Conservation (phyloP, 2,797 vertebrate genomes). For the Austrolebias charrua region DNA sequence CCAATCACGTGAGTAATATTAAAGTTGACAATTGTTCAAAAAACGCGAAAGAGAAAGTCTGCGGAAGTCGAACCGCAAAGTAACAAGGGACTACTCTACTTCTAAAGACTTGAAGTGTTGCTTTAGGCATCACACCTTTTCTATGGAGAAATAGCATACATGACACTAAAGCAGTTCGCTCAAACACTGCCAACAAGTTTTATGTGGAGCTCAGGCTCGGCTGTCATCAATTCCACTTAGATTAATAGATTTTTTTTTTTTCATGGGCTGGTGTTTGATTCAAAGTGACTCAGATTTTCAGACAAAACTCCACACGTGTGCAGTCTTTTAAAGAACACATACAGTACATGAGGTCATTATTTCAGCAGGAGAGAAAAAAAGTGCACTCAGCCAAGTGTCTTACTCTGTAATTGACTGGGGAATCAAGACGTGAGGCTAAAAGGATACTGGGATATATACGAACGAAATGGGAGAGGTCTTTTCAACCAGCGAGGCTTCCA, state of each 20-base stretch:
- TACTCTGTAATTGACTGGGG: slow-evolving; percentile 39
- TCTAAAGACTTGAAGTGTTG: no score
- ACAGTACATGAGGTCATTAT: slow-evolving; percentile 64
- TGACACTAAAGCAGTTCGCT: background rate
- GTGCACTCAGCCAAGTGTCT: slow-evolving; percentile 34
- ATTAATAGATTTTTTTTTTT: slow-evolving; percentile 3
- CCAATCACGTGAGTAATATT: no score
- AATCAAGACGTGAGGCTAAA: slow-evolving; percentile 32
- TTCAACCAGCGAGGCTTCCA: slow-evolving; percentile 18
- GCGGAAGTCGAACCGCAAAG: no score
- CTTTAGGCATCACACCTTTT: slow-evolving; percentile 1
- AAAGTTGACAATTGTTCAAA: no score
- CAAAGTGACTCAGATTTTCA: slow-evolving; percentile 56
- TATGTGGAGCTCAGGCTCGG: slow-evolving; percentile 6
- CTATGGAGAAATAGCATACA: slow-evolving; percentile 11
- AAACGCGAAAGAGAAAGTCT: no score
- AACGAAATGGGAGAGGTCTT: slow-evolving; percentile 35
- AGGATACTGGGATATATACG: slow-evolving; percentile 40
- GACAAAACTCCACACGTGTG: slow-evolving; percentile 43
- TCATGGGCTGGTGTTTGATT: slow-evolving; percentile 37
- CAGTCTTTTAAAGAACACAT: slow-evolving; percentile 44
- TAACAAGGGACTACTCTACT: no score
- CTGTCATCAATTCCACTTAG: slow-evolving; percentile 30
- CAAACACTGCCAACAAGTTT: background rate
- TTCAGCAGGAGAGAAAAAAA: slow-evolving; percentile 28